Percentiles rank a stretch among this genome's conserved stretches.
phyloP scores from a whole-genome alignment of 2,113 vertebrate genomes.

The Phaethornis superciliosus region DNA sequence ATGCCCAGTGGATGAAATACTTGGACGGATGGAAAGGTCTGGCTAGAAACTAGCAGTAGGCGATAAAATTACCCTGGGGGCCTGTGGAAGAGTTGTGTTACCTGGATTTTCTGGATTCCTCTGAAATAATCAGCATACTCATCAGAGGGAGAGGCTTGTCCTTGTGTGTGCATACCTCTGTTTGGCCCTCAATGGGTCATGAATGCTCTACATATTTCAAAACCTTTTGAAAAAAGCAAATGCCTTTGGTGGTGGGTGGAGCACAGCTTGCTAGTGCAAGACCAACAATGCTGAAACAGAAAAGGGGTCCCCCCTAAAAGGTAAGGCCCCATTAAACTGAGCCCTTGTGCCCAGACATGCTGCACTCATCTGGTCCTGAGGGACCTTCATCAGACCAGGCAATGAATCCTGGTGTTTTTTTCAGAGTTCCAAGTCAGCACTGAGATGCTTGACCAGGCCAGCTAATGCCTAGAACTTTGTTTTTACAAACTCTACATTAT shows the following conservation, averaged over 20 bases:
- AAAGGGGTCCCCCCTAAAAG: background rate
- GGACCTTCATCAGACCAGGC: background rate
- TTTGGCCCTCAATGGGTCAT: fast-evolving
- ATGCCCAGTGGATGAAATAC: no score
- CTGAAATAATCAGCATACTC: background rate
- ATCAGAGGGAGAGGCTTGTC: background rate
- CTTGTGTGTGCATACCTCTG: fast-evolving
- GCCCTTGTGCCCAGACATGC: background rate
- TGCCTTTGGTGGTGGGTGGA: background rate
- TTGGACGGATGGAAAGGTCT: background rate
- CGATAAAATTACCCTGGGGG: background rate
- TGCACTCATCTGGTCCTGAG: background rate
- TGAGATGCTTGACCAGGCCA: background rate
- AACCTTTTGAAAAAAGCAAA: background rate
- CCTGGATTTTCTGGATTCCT: conserved; percentile 13
- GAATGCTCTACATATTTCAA: fast-evolving
- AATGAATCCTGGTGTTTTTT: background rate
- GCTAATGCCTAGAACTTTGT: background rate
- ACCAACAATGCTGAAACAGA: background rate
- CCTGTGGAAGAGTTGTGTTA: background rate
- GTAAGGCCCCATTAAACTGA: background rate
- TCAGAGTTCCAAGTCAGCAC: background rate
- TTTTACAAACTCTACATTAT: background rate
- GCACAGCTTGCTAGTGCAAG: background rate
- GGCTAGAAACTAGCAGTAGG: background rate